Conservation (phyloP, 2,888 invertebrate species). For the Himalopsyche anomala region DNA sequence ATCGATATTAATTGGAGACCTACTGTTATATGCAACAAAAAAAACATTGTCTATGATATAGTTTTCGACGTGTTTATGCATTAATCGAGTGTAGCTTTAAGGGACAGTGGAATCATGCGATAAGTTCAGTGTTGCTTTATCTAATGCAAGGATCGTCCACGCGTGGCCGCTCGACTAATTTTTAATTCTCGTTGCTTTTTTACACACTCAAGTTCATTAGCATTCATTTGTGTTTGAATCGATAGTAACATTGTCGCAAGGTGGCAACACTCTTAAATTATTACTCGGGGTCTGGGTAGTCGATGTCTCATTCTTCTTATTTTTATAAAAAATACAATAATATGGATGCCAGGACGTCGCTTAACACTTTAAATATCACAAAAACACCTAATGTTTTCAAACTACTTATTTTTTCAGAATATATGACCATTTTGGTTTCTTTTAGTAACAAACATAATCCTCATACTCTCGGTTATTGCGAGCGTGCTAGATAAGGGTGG, state of each 20-base stretch:
- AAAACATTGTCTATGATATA: no score
- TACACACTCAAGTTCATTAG: constrained; percentile 57
- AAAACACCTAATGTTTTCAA: no score
- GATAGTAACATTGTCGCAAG: constrained; percentile 61
- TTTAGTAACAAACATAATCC: no score
- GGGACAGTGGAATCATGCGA: constrained; percentile 5
- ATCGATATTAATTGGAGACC: no score
- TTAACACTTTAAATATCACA: neutral
- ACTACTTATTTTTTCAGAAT: no score
- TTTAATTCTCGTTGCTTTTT: constrained; percentile 58
- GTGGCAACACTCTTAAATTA: constrained; percentile 59
- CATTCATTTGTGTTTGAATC: constrained; percentile 64
- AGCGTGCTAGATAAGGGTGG: no score
- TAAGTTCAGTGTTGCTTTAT: constrained; percentile 3
- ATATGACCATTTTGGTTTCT: no score
- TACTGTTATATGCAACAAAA: no score
- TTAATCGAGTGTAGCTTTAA: no score
- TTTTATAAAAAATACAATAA: neutral
- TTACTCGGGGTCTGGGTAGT: constrained; percentile 46
- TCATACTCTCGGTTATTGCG: no score
- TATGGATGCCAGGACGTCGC: neutral
- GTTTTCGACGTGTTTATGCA: no score
- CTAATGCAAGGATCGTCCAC: constrained; percentile 55
- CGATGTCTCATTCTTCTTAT: neutral
- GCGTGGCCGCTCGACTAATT: constrained; percentile 61